Conservation (phyloP, 2,113 vertebrate species). For the Istiophorus platypterus region DNA sequence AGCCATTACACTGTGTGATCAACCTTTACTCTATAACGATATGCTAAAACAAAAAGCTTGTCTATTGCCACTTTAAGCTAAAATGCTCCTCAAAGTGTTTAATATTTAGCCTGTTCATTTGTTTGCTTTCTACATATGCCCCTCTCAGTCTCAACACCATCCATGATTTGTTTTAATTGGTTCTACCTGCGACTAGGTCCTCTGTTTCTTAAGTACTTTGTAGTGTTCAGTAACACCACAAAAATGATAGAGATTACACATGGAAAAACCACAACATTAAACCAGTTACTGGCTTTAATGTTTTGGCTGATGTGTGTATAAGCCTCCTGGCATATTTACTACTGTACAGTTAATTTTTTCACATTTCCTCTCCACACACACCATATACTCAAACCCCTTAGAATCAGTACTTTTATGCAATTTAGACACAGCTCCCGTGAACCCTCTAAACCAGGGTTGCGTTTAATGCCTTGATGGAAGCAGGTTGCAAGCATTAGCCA, state of each 20-base stretch:
- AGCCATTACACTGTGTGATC: too few species aligned
- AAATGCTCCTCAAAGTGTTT: not conserved
- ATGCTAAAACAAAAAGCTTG: too few species aligned
- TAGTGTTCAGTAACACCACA: not conserved
- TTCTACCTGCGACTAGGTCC: not conserved
- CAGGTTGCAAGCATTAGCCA: slow-evolving; percentile 62
- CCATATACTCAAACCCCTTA: slow-evolving; percentile 15
- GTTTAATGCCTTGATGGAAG: slow-evolving; percentile 61
- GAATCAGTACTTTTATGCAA: slow-evolving; percentile 26
- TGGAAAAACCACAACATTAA: too few species aligned
- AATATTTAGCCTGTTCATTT: not conserved
- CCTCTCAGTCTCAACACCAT: slow-evolving; percentile 2
- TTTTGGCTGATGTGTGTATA: not conserved
- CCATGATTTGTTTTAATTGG: slow-evolving; percentile 2
- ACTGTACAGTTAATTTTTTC: not conserved
- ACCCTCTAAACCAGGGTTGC: slow-evolving; percentile 48
- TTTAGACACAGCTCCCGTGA: slow-evolving; percentile 37
- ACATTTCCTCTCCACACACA: not conserved
- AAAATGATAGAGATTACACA: not conserved
- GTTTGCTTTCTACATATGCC: not conserved
- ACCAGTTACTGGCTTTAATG: too few species aligned
- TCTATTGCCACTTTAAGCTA: too few species aligned
- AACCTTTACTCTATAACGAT: too few species aligned
- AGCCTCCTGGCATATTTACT: not conserved
- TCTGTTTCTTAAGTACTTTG: not conserved